Evolutionary conservation across 2,113 vertebrate species (phyloP).

Genomic region (Penelope pileata): DNA sequence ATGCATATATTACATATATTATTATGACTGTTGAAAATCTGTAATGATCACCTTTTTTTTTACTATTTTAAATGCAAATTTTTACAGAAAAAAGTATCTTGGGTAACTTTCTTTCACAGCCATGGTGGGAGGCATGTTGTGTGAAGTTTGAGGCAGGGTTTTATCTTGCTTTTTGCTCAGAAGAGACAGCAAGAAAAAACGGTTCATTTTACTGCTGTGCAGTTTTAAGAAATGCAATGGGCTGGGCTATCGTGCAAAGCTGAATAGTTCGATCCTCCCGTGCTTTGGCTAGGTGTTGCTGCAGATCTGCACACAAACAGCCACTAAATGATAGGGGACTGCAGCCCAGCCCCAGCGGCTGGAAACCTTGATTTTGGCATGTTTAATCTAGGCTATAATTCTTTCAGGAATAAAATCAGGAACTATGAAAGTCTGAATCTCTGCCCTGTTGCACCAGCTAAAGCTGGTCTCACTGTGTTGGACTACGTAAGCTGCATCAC

Average conservation of each 20-base stretch:
- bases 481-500: accelerated
- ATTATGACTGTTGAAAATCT: not conserved
- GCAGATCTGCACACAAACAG: not conserved
- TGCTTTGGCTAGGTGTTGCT: not conserved
- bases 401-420: not conserved
- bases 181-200: slow-evolving; percentile 1
- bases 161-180: not conserved
- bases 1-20: not conserved
- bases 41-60: not conserved
- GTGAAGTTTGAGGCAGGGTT: slow-evolving; percentile 19
- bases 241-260: not conserved
- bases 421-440: not conserved
- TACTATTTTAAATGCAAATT: not conserved
- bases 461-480: not conserved
- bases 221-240: slow-evolving; percentile 1
- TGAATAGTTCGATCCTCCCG: not conserved
- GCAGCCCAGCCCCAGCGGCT: not conserved
- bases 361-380: not conserved
- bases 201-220: not conserved
- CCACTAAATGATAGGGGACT: not conserved
- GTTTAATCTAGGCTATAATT: not conserved
- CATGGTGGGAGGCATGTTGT: not conserved
- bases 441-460: not conserved
- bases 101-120: not conserved
- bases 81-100: not conserved